Conservation (phyloP, 2,888 invertebrate species). For the Oeneis ivallda region DNA sequence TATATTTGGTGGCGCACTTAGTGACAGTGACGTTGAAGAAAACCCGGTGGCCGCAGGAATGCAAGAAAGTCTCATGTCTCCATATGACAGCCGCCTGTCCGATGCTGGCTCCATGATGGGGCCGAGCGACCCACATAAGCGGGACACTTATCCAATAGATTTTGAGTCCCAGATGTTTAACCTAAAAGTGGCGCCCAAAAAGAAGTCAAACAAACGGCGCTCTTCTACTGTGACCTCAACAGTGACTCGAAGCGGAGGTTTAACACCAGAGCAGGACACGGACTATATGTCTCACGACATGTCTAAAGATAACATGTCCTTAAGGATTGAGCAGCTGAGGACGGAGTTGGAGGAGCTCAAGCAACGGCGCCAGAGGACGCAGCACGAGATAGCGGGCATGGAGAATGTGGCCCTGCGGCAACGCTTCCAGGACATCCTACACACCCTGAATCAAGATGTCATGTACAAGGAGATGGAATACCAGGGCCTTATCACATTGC, state of each 20-base stretch:
- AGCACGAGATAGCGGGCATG: conserved; percentile 91
- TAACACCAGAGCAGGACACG: conserved; percentile 64
- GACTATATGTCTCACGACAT: conserved; percentile 59
- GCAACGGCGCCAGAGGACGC: conserved; percentile 88
- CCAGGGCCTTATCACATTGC: conserved; percentile 66
- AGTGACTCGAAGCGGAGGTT: conserved; percentile 48
- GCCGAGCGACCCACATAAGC: conserved; percentile 47
- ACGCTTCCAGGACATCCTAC: conserved; percentile 90
- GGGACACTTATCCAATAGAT: conserved; percentile 51
- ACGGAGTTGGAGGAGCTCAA: conserved; percentile 89
- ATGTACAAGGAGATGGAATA: conserved; percentile 88
- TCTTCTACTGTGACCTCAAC: conserved; percentile 49
- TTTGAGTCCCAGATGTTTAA: conserved; percentile 68
- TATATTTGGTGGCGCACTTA: conserved; percentile 95
- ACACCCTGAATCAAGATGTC: conserved; percentile 89
- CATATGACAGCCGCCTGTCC: conserved; percentile 87
- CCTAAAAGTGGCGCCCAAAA: conserved; percentile 39
- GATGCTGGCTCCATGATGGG: conserved; percentile 76
- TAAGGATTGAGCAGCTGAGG: conserved; percentile 86
- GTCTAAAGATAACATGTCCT: conserved; percentile 79
- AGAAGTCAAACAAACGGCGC: conserved; percentile 48
- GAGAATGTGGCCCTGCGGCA: conserved; percentile 92
- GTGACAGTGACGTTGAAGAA: conserved; percentile 92
- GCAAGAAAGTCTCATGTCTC: conserved; percentile 89
- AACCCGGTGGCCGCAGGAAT: conserved; percentile 89